These are phyloP conservation scores for Solea senegalensis DNA, from an alignment of 2,113 vertebrate genomes.

Conservation along the genomic window DNA sequence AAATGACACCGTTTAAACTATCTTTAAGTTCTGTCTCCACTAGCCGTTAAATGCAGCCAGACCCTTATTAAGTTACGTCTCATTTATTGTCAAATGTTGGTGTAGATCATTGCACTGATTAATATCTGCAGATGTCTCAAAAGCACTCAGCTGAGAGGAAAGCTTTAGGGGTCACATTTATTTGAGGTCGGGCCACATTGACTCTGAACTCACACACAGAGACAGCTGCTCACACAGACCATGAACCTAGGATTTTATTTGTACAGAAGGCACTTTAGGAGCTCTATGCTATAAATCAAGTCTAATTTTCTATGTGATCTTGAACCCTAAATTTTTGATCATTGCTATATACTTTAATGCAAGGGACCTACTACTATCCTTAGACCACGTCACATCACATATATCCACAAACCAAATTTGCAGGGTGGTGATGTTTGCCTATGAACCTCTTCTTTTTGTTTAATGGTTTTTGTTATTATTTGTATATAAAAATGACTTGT, in stretches of 20 bases:
- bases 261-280: not conserved
- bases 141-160: constrained; percentile 20
- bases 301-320: not conserved
- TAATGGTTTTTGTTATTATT: too few relatives aligned
- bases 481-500: too few relatives aligned
- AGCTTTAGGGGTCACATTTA: constrained; percentile 30
- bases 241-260: not conserved
- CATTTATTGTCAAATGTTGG: constrained; percentile 59
- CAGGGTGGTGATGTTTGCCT: constrained; percentile 73
- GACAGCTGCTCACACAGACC: not conserved
- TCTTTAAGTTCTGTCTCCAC: constrained; percentile 64
- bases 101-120: constrained; percentile 55
- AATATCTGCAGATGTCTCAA: constrained; percentile 34
- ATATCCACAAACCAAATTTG: too few relatives aligned
- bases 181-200: constrained; percentile 36
- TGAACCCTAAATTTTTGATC: not conserved
- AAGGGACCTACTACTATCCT: not conserved
- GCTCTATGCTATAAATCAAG: not conserved
- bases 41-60: constrained; percentile 65
- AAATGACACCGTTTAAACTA: constrained; percentile 53
- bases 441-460: constrained; percentile 26
- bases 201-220: constrained; percentile 2
- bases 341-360: not conserved
- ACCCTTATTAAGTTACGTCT: constrained; percentile 62
- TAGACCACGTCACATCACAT: not conserved